Percentiles rank a stretch among this genome's conserved stretches.
Evolutionary conservation across 2,888 invertebrate species (phyloP).

Genomic region (Ennomos fuscantarius): DNA sequence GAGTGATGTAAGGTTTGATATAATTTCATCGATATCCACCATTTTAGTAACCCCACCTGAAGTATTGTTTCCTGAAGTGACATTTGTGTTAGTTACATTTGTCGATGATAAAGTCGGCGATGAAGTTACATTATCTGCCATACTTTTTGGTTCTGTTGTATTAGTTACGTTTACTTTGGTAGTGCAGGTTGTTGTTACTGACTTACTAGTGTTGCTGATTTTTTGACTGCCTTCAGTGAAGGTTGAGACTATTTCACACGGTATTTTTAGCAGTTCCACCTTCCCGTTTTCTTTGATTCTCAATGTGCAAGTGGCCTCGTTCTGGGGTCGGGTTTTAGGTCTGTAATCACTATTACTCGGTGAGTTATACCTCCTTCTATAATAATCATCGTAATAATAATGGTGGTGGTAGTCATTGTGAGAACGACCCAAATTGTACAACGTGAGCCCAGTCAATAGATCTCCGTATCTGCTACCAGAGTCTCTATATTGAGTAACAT

Average conservation of each 20-base stretch:
- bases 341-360: constrained; percentile 35
- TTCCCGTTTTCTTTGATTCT: constrained; percentile 65
- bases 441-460: constrained; percentile 68
- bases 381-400: constrained; percentile 76
- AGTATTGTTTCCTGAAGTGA: constrained; percentile 3
- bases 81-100: constrained; percentile 9
- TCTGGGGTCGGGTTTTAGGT: constrained; percentile 45
- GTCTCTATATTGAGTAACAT: constrained; percentile 69
- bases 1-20: constrained; percentile 7
- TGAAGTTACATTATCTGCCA: constrained; percentile 16
- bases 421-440: constrained; percentile 76
- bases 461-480: constrained; percentile 72
- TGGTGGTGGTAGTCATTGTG: constrained; percentile 63
- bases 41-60: background rate
- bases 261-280: constrained; percentile 63
- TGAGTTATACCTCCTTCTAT: constrained; percentile 60
- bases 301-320: constrained; percentile 64
- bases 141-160: constrained; percentile 5
- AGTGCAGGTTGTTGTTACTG: constrained; percentile 58
- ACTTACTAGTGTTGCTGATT: constrained; percentile 22
- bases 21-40: constrained; percentile 1
- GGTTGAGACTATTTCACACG: constrained; percentile 78
- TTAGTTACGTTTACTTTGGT: constrained; percentile 57
- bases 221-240: constrained; percentile 65
- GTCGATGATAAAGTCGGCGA: constrained; percentile 17